phyloP scores from a whole-genome alignment of 2,888 invertebrate species.

The Habrosyne pyritoides region DNA sequence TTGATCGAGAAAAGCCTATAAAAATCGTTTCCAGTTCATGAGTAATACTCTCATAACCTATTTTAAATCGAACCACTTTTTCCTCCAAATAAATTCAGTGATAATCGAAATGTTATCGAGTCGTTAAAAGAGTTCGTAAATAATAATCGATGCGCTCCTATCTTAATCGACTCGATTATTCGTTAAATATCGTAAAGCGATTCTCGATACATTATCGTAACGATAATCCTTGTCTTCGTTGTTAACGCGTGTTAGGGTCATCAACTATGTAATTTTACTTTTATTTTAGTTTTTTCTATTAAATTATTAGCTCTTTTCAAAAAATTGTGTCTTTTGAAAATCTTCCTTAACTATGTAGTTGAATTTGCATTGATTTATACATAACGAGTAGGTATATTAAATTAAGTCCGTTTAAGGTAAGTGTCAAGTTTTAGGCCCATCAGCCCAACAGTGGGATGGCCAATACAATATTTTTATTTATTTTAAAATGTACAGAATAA shows the following conservation, averaged over 20 bases:
- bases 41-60: not conserved
- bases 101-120: not conserved
- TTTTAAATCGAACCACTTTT: not conserved
- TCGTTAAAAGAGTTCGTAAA: conserved; percentile 6
- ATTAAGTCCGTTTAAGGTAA: too few relatives aligned
- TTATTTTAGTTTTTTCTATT: not conserved
- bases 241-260: not conserved
- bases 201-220: conserved; percentile 43
- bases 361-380: too few relatives aligned
- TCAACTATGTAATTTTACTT: not conserved
- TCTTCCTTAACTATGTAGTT: too few relatives aligned
- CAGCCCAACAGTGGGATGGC: too few relatives aligned
- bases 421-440: too few relatives aligned
- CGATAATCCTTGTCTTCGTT: conserved; percentile 32
- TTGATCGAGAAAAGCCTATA: too few relatives aligned
- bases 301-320: too few relatives aligned
- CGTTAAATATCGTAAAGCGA: conserved; percentile 49
- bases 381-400: too few relatives aligned
- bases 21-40: too few relatives aligned
- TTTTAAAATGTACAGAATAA: too few relatives aligned
- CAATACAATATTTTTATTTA: too few relatives aligned
- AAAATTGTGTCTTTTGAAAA: too few relatives aligned
- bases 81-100: not conserved
- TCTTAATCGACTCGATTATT: conserved; percentile 38
- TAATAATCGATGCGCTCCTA: conserved; percentile 21